These are phyloP conservation scores for Tipula unca DNA, from an alignment of 2,888 invertebrate species.

Conservation along the genomic window DNA sequence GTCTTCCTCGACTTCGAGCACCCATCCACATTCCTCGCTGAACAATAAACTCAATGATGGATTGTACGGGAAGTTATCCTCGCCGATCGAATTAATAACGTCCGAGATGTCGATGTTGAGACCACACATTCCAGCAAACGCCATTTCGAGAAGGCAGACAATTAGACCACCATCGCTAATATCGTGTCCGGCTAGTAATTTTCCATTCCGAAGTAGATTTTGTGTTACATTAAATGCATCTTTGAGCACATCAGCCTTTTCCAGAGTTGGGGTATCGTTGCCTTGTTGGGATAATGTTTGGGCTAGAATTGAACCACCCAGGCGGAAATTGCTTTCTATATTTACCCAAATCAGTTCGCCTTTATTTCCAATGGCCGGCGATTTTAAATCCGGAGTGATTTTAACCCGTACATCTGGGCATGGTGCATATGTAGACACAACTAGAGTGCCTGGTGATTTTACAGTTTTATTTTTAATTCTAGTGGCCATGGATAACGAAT, in stretches of 20 bases:
- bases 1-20: constrained; percentile 59
- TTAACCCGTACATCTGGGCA: constrained; percentile 81
- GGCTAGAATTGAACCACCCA: constrained; percentile 89
- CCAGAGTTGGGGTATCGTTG: constrained; percentile 69
- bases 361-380: constrained; percentile 48
- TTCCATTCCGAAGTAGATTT: constrained; percentile 55
- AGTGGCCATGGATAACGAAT: constrained; percentile 95
- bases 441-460: constrained; percentile 80
- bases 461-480: constrained; percentile 61
- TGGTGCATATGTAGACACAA: constrained; percentile 93
- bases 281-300: constrained; percentile 85
- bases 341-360: constrained; percentile 72
- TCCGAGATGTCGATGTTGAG: constrained; percentile 47
- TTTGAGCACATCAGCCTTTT: constrained; percentile 56
- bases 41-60: constrained; percentile 62
- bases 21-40: constrained; percentile 79
- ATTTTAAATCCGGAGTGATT: constrained; percentile 86
- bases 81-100: constrained; percentile 42
- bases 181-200: constrained; percentile 76
- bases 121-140: constrained; percentile 85
- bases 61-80: constrained; percentile 28
- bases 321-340: constrained; percentile 63
- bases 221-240: constrained; percentile 79
- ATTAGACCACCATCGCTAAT: constrained; percentile 94
- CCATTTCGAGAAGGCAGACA: constrained; percentile 88